Conservation (phyloP, 2,888 invertebrate species). For the Odontothrips loti region DNA sequence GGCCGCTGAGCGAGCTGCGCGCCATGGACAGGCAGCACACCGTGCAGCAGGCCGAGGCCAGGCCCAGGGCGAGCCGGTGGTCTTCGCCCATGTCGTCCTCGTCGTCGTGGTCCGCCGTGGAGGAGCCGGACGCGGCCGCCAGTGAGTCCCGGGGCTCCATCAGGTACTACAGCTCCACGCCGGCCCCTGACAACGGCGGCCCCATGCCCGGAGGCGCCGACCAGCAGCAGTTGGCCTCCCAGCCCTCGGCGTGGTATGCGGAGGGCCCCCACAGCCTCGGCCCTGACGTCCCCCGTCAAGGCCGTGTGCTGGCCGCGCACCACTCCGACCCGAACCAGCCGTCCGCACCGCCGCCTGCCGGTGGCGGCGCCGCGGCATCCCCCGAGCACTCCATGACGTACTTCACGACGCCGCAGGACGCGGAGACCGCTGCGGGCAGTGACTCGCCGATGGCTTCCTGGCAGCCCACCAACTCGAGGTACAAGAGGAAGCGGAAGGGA, state of each 20-base stretch:
- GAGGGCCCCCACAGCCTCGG: background rate
- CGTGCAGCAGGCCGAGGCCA: background rate
- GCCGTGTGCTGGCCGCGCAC: conserved; percentile 1
- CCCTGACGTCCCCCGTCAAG: background rate
- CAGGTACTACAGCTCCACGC: conserved; percentile 1
- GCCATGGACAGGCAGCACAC: background rate
- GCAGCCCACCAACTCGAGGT: conserved; percentile 12
- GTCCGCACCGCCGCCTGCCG: background rate
- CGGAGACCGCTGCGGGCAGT: background rate
- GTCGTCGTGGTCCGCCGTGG: background rate
- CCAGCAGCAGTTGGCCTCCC: background rate
- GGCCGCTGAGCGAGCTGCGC: conserved; percentile 35
- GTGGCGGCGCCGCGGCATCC: background rate
- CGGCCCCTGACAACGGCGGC: background rate
- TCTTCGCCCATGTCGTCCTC: background rate
- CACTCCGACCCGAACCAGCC: background rate
- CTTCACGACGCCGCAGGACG: conserved; percentile 6
- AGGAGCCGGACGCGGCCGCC: background rate
- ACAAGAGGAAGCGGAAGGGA: background rate
- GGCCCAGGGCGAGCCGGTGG: background rate
- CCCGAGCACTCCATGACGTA: background rate
- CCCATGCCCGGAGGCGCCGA: background rate
- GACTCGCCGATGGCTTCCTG: background rate
- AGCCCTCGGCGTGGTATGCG: background rate
- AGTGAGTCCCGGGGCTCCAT: conserved; percentile 12